phyloP scores from a whole-genome alignment of 1,140 invertebrate genomes.

The Drepana arcuata region DNA sequence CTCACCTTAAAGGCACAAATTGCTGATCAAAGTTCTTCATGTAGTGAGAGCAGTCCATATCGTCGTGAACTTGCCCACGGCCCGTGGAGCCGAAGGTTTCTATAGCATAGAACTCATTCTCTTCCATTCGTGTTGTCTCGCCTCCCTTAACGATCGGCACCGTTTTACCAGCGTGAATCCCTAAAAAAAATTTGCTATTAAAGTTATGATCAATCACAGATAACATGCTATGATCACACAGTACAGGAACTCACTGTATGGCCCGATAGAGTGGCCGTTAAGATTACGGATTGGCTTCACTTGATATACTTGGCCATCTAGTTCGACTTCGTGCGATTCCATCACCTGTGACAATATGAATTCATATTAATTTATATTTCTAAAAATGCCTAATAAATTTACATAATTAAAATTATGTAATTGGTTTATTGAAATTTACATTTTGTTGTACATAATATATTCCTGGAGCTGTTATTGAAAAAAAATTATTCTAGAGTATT shows the following conservation, averaged over 20 bases:
- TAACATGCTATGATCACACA: conserved; percentile 4
- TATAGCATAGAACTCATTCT: conserved; percentile 99
- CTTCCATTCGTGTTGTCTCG: conserved; percentile 98
- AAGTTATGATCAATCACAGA: conserved; percentile 2
- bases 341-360: conserved; percentile 73
- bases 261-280: conserved; percentile 98
- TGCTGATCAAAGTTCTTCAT: conserved; percentile 99
- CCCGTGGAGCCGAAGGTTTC: conserved; percentile 99
- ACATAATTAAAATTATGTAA: conserved; percentile 1
- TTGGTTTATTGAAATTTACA: too few relatives aligned
- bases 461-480: too few relatives aligned
- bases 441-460: too few relatives aligned
- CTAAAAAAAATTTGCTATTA: conserved; percentile 44
- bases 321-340: conserved; percentile 99
- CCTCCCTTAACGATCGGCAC: conserved; percentile 99
- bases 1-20: conserved; percentile 86
- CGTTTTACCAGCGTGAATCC: conserved; percentile 99
- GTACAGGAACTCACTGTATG: conserved; percentile 82
- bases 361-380: conserved; percentile 1
- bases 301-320: conserved; percentile 97
- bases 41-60: conserved; percentile 99
- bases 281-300: conserved; percentile 98
- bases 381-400: too few relatives aligned
- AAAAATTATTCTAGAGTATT: too few relatives aligned
- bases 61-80: conserved; percentile 96